Evolutionary conservation across 2,888 invertebrate genomes (phyloP).

Genomic region (Aphodius granarius): DNA sequence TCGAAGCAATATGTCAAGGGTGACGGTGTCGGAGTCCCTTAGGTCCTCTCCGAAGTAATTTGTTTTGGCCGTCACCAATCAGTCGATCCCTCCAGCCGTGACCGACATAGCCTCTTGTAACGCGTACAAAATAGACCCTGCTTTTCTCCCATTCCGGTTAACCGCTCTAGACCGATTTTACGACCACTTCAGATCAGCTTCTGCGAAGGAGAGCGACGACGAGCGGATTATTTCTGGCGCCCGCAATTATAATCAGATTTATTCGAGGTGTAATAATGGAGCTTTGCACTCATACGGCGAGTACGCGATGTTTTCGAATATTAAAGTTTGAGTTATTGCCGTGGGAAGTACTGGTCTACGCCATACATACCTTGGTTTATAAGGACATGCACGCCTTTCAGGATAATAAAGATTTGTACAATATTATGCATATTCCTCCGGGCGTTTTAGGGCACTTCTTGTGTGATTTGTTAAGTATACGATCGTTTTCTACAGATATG

Average conservation of each 20-base stretch:
- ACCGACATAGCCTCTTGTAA: not conserved
- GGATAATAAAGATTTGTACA: not conserved
- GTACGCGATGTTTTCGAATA: not conserved
- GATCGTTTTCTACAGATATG: not conserved
- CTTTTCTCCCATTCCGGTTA: not conserved
- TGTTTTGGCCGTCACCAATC: slow-evolving; percentile 8
- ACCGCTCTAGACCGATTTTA: not conserved
- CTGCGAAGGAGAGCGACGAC: not conserved
- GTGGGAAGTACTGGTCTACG: not conserved
- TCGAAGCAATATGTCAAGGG: not conserved
- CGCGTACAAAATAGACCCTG: not conserved
- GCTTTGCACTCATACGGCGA: not conserved
- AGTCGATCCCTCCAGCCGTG: slow-evolving; percentile 3
- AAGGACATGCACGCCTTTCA: not conserved
- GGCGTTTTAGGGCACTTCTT: not conserved
- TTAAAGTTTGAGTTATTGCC: not conserved
- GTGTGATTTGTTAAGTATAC: not conserved
- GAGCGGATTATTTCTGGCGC: not conserved
- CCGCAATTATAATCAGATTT: slow-evolving; percentile 10
- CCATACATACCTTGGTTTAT: not conserved
- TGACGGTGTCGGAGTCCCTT: slow-evolving; percentile 5
- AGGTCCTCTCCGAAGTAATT: slow-evolving; percentile 2
- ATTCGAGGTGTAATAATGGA: not conserved
- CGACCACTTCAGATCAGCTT: not conserved
- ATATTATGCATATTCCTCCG: not conserved